Evolutionary conservation across 1,140 invertebrate genomes (phyloP), one percentile per base, ranked within the genome.

Genomic region (Zaprionus kolodkinae): DNA sequence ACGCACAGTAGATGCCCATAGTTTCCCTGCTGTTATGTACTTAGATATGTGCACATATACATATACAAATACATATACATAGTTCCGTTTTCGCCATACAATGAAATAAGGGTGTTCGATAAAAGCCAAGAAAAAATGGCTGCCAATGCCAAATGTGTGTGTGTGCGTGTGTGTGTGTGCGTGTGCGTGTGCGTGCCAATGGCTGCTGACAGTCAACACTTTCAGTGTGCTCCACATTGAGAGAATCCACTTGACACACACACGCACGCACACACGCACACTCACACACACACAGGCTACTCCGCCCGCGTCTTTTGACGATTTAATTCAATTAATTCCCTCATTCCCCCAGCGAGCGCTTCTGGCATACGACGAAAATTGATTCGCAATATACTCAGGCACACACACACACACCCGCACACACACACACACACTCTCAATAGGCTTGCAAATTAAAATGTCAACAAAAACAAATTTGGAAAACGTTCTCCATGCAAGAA

Each of bases 301-400:
- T 65, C 66, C 60, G 54, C 69, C 63, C 70, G 40, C 75, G 17
- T 27, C 86, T 88, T 88, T 85, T 89, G 85, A 89, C 77, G 76
- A 89, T 89, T 89, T 89, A 89, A 89, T 89, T 89, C 81, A 89
- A 89, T 89, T 89, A 89, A 89, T 85, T 85, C 85, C 63, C 54
- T 21, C 72, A 89, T 76, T 78, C 66, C 40, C 40, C 15, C 61
- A 61, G 65, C 63, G 66, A 59, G 66, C 65, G 60, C 61, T 69
- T 74, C 73, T 69, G 75, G 71, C 64, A 74, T 45, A 70, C 66
- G 66, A 80, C 62, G 71, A 74, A 78, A 70, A 74, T 78, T 69
- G 76, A 74, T 78, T 72, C 56, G 30, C 63, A 33, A 65, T 55
- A 50, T 21, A 33, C n/a, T 43, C 21, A 55, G n/a, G 4, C 27